phyloP scores from a whole-genome alignment of 2,113 vertebrate species.

The Vanacampus margaritifer region DNA sequence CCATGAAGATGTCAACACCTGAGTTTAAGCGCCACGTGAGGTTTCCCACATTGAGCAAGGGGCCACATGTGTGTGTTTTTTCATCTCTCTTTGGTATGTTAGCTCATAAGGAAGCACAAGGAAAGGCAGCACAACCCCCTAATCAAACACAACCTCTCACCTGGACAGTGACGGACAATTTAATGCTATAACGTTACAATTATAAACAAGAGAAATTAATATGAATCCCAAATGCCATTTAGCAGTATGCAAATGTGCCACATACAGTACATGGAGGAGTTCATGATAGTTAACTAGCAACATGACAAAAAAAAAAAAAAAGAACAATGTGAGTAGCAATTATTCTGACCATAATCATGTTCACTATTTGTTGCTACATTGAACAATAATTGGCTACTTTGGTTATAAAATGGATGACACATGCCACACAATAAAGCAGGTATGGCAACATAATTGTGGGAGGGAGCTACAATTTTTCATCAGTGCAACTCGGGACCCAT shows the following conservation, averaged over 20 bases:
- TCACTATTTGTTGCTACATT: neutral
- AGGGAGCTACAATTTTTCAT: no score
- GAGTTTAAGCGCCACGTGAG: slow-evolving; percentile 27
- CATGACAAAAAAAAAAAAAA: no score
- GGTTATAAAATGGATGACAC: neutral
- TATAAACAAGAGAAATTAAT: no score
- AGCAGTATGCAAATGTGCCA: no score
- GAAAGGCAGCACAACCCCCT: neutral
- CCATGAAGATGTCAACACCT: slow-evolving; percentile 44
- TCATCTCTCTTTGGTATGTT: neutral
- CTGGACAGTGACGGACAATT: neutral
- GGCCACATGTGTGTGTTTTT: slow-evolving; percentile 5
- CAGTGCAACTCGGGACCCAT: no score
- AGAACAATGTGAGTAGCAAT: no score
- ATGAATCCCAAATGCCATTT: no score
- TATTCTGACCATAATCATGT: neutral
- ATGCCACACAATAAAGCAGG: neutral
- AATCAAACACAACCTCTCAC: neutral
- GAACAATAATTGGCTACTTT: no score
- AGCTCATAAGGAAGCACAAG: neutral
- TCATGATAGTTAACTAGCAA: no score
- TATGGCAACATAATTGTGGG: no score
- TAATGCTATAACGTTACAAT: neutral
- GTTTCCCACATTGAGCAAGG: slow-evolving; percentile 5
- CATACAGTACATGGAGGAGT: no score